phyloP scores from a whole-genome alignment of 2,113 vertebrate genomes.

The Pterophyllum scalare region DNA sequence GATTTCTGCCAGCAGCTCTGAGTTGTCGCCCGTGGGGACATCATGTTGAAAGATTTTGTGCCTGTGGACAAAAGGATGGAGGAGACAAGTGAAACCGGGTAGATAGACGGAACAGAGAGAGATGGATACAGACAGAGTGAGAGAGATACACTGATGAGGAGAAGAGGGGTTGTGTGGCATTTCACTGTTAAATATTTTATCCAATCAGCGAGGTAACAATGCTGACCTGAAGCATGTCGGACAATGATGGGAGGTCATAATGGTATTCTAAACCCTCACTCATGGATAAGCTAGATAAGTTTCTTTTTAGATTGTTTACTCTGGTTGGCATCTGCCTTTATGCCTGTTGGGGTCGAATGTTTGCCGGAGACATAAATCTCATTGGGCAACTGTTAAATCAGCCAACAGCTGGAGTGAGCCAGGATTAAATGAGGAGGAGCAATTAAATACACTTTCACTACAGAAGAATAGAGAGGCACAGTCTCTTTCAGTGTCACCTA shows the following conservation, averaged over 20 bases:
- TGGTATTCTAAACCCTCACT: neutral
- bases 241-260: slow-evolving; percentile 43
- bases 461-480: neutral
- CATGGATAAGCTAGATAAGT: neutral
- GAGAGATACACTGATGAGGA: slow-evolving; percentile 34
- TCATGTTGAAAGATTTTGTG: slow-evolving; percentile 99
- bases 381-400: slow-evolving; percentile 6
- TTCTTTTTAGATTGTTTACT: slow-evolving; percentile 13
- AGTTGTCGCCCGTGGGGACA: slow-evolving; percentile 97
- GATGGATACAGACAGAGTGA: slow-evolving; percentile 44
- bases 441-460: slow-evolving; percentile 9
- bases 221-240: slow-evolving; percentile 34
- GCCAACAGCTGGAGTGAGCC: slow-evolving; percentile 7
- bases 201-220: slow-evolving; percentile 56
- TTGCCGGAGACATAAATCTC: neutral
- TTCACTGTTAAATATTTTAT: slow-evolving; percentile 77
- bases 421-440: slow-evolving; percentile 9
- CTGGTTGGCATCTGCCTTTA: neutral
- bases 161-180: slow-evolving; percentile 55
- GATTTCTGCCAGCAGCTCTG: slow-evolving; percentile 96
- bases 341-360: neutral
- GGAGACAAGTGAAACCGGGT: slow-evolving; percentile 57
- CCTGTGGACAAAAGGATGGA: slow-evolving; percentile 79
- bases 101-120: slow-evolving; percentile 42
- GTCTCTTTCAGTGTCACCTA: neutral